These are phyloP conservation scores for Anagrus nilaparvatae DNA, from an alignment of 1,140 invertebrate species.

Conservation along the genomic window DNA sequence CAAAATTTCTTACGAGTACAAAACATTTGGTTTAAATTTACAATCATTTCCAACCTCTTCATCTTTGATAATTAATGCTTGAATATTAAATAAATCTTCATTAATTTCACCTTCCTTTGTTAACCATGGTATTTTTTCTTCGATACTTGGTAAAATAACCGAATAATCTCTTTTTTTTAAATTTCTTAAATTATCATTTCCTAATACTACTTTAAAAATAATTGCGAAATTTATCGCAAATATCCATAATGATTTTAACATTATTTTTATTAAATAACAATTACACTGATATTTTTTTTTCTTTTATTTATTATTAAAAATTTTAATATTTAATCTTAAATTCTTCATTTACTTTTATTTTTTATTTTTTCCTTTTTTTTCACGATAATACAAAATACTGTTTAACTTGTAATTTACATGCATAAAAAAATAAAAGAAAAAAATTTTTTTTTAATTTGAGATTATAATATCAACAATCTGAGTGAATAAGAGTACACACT, in stretches of 20 bases:
- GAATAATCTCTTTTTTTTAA: constrained; percentile 5
- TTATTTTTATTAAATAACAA: not conserved
- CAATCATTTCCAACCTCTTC: constrained; percentile 16
- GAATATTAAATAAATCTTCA: constrained; percentile 16
- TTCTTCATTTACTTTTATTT: too few relatives aligned
- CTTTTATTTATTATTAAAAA: too few relatives aligned
- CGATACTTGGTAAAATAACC: not conserved
- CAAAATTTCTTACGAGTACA: constrained; percentile 14
- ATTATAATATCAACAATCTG: too few relatives aligned
- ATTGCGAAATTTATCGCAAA: not conserved
- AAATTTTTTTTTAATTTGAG: too few relatives aligned
- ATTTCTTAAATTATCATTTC: constrained; percentile 7
- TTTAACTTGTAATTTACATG: too few relatives aligned
- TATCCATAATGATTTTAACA: not conserved
- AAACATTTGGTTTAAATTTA: not conserved
- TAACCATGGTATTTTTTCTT: constrained; percentile 17
- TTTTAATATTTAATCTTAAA: constrained; percentile 1
- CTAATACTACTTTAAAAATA: too few relatives aligned
- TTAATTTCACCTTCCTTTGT: constrained; percentile 10
- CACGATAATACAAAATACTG: too few relatives aligned
- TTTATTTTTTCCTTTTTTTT: too few relatives aligned
- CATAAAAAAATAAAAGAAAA: too few relatives aligned
- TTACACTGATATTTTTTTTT: too few relatives aligned
- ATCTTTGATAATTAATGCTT: constrained; percentile 23
- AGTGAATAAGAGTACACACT: too few relatives aligned